These are phyloP conservation scores for Heliconius melpomene DNA, from an alignment of 1,140 invertebrate species.

Conservation along the genomic window DNA sequence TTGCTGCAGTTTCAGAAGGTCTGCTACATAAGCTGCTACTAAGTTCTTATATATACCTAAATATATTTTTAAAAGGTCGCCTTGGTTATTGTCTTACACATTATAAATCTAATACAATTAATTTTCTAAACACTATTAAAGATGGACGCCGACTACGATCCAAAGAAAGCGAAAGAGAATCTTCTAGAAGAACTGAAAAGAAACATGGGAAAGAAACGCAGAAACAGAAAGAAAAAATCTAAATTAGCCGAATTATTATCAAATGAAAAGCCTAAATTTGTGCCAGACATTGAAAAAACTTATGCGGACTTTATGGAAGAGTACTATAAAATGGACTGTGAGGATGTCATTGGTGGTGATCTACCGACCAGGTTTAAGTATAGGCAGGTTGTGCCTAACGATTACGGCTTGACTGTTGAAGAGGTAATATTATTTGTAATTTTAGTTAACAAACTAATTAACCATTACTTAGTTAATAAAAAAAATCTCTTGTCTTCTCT, in stretches of 20 bases:
- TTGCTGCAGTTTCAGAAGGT: too few relatives aligned
- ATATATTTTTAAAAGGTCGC: too few relatives aligned
- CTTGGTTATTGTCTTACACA: too few relatives aligned
- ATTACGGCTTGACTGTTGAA: slow-evolving; percentile 94
- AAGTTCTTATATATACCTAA: too few relatives aligned
- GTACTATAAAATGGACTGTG: slow-evolving; percentile 96
- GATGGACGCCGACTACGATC: slow-evolving; percentile 95
- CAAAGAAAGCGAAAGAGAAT: slow-evolving; percentile 75
- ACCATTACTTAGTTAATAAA: too few relatives aligned
- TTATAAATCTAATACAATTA: background rate
- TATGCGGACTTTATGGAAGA: slow-evolving; percentile 96
- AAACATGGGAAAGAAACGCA: slow-evolving; percentile 82
- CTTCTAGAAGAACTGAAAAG: slow-evolving; percentile 83
- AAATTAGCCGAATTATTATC: slow-evolving; percentile 87
- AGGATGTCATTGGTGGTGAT: slow-evolving; percentile 96
- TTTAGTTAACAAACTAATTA: background rate
- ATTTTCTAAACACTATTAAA: slow-evolving; percentile 58
- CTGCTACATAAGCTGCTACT: too few relatives aligned
- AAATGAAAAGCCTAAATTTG: slow-evolving; percentile 90
- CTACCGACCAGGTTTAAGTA: slow-evolving; percentile 97
- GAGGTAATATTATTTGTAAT: slow-evolving; percentile 83
- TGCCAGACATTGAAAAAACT: slow-evolving; percentile 87
- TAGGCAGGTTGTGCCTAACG: slow-evolving; percentile 92
- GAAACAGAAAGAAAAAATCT: slow-evolving; percentile 83
- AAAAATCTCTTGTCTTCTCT: too few relatives aligned